Base-by-base conservation (phyloP, 2,888 invertebrate species). In the Margaritifera margaritifera region DNA sequence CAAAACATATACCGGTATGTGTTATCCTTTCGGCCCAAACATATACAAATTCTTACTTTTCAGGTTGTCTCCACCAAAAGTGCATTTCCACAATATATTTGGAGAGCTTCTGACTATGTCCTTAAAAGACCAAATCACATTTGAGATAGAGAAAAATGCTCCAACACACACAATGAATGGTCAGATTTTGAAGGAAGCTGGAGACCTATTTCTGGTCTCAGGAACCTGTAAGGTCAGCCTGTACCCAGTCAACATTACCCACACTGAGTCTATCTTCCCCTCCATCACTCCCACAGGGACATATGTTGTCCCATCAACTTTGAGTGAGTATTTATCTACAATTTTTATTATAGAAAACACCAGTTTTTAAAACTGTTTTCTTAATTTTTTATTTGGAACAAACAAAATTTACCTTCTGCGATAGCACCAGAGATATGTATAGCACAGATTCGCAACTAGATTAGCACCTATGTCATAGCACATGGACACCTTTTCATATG, bases 21-120 rank as follows among this genome's bases (percentile, higher is more conserved):
- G 54, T 31, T 53, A 53, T 25, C 25, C 20, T 53, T 2, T 22
- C 25, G n/a, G 4, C 31, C 54, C 54, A 20, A 27, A 24, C 54
- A 25, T 18, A 42, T 24, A 50, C 4, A 15, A 27, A 31, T 42
- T 53, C 56, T 50, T 56, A 27, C 53, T 62, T 67, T 64, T 19
- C 62, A 78, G 78, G 54, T 61, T 66, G 42, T 72, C 72, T 8
- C 80, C 80, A 50, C 66, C 74, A 15, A 68, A 67, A 50, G 77
- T 81, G 1, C 79, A 78, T 64, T 81, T 81, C 62, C 68, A 71
- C 20, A 67, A 79, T 25, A 69, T 77, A 6, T 81, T 79, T 56
- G 74, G 74, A 31, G 77, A 77, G 57, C 63, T 74, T 62, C 66
- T 78, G 5, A 78, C 78, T 2, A 55, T 60, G n/a, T 66, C 74